phyloP scores from a whole-genome alignment of 2,113 vertebrate genomes.

The Chaenogobius annularis region DNA sequence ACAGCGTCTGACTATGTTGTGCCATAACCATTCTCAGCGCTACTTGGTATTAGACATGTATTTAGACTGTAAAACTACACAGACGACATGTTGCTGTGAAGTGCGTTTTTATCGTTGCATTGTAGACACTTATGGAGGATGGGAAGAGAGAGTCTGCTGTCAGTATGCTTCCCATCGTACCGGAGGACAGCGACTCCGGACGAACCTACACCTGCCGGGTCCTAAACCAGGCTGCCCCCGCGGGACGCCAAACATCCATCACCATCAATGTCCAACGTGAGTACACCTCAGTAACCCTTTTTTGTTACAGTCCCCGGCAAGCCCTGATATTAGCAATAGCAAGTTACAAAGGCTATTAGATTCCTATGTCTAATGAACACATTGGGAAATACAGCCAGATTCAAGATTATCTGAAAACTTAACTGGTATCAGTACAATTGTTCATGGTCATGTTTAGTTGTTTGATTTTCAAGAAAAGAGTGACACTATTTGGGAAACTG shows the following conservation, averaged over 20 bases:
- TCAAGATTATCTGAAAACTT: no score
- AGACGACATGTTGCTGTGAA: conserved; percentile 3
- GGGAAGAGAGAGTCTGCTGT: conserved; percentile 78
- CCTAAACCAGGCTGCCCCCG: conserved; percentile 83
- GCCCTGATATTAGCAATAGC: neutral
- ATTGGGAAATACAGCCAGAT: no score
- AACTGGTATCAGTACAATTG: no score
- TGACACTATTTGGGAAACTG: no score
- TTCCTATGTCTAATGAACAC: neutral
- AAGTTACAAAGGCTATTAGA: neutral
- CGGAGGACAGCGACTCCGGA: conserved; percentile 83
- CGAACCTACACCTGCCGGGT: conserved; percentile 86
- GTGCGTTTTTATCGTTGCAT: conserved; percentile 5
- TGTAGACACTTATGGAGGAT: conserved; percentile 80
- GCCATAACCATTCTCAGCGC: conserved; percentile 19
- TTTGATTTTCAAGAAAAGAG: no score
- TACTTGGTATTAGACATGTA: neutral
- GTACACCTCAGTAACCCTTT: conserved; percentile 40
- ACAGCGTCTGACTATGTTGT: conserved; percentile 28
- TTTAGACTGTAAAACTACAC: neutral
- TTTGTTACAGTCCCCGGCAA: neutral
- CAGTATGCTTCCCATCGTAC: conserved; percentile 83
- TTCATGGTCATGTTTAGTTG: no score
- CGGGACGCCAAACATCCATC: conserved; percentile 84
- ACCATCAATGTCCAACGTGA: conserved; percentile 89